A percentile compares a stretch with the other conserved stretches of the same genome.
Evolutionary conservation across 2,888 invertebrate genomes (phyloP).

Genomic region (Diabrotica balteata): DNA sequence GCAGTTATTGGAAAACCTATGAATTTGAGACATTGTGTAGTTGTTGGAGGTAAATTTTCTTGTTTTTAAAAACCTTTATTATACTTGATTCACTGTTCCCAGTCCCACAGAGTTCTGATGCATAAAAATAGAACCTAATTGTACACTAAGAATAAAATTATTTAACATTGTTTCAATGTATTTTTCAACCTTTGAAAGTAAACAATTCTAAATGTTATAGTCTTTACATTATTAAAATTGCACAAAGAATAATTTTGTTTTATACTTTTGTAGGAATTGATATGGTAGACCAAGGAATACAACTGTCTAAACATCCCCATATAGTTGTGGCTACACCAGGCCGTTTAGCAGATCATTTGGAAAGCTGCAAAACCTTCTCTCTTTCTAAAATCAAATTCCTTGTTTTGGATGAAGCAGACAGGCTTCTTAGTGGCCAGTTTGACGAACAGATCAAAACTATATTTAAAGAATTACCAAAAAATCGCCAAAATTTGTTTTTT

Average conservation of each 20-base stretch:
- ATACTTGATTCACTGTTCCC: no score
- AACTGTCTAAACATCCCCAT: constrained; percentile 85
- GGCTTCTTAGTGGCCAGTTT: constrained; percentile 80
- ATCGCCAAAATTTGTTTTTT: constrained; percentile 87
- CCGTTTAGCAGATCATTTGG: constrained; percentile 89
- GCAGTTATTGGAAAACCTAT: constrained; percentile 88
- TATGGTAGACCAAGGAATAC: constrained; percentile 86
- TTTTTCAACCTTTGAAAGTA: no score
- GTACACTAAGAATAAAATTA: no score
- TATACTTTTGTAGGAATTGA: constrained; percentile 73
- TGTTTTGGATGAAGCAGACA: constrained; percentile 97
- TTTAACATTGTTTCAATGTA: no score
- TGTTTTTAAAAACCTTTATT: no score
- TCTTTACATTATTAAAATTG: no score
- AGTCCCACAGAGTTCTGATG: no score
- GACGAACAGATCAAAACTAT: constrained; percentile 84
- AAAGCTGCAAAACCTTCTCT: constrained; percentile 83
- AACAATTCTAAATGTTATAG: no score
- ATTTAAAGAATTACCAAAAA: constrained; percentile 76
- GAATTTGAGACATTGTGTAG: constrained; percentile 80
- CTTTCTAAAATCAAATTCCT: constrained; percentile 82
- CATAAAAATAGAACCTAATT: no score
- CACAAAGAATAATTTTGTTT: no score
- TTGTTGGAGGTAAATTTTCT: constrained; percentile 72
- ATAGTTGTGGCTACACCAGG: constrained; percentile 98